Percentiles rank a stretch among this genome's conserved stretches.
These are phyloP conservation scores for Psittacula derbiana DNA, from an alignment of 2,797 vertebrate species.

Conservation along the genomic window DNA sequence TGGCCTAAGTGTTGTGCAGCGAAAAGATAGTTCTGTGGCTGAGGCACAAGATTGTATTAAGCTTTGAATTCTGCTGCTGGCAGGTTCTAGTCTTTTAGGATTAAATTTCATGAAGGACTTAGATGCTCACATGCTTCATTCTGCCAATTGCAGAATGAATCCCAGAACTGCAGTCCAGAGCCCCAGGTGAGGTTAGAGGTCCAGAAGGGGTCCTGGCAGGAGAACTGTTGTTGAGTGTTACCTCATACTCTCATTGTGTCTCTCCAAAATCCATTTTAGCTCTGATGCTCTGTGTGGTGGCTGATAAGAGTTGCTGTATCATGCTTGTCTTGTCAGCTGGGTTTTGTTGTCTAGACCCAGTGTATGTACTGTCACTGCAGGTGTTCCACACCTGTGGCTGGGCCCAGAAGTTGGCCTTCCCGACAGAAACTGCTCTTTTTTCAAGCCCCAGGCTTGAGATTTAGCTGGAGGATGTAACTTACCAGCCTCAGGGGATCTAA, in stretches of 20 bases:
- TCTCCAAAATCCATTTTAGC: background rate
- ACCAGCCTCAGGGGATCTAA: background rate
- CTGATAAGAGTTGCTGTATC: background rate
- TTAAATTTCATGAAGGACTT: background rate
- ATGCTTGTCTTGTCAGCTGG: rapidly evolving
- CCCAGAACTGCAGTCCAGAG: background rate
- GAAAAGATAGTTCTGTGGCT: background rate
- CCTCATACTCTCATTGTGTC: background rate
- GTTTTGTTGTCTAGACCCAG: background rate
- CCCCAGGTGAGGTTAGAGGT: rapidly evolving
- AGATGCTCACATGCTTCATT: rapidly evolving
- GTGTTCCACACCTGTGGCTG: rapidly evolving
- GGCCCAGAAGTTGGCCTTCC: background rate
- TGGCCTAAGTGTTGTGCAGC: background rate
- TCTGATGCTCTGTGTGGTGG: background rate
- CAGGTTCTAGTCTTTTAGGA: background rate
- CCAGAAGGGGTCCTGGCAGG: background rate
- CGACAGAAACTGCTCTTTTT: background rate
- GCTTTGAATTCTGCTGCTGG: background rate
- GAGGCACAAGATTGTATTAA: background rate
- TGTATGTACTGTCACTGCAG: background rate
- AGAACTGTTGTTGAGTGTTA: background rate
- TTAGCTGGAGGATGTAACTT: background rate
- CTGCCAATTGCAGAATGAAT: rapidly evolving
- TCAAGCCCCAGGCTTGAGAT: background rate